Percentiles rank a stretch among this genome's conserved stretches.
Conservation (phyloP, 2,113 vertebrate species). For the Bucco capensis region DNA sequence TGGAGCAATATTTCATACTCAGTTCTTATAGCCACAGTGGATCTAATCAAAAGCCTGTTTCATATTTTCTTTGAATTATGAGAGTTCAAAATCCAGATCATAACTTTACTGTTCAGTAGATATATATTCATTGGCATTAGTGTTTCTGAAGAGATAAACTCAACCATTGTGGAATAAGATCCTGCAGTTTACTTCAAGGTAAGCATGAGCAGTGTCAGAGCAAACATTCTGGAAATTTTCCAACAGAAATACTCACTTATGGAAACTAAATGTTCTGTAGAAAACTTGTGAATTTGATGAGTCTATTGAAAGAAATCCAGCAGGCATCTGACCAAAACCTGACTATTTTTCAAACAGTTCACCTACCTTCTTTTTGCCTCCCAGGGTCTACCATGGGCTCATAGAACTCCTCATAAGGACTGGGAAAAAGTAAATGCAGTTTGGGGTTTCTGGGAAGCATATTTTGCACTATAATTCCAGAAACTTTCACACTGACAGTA, state of each 20-base stretch:
- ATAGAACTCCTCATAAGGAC: background rate
- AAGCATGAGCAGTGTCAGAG: background rate
- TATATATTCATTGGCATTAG: slow-evolving; percentile 4
- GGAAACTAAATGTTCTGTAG: background rate
- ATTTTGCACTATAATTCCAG: background rate
- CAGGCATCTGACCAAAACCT: background rate
- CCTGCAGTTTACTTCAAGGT: slow-evolving; percentile 1
- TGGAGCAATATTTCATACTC: background rate
- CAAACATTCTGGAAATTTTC: slow-evolving; percentile 10
- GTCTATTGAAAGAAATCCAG: slow-evolving; percentile 9
- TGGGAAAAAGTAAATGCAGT: background rate
- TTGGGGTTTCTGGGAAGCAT: background rate
- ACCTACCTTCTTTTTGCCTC: background rate
- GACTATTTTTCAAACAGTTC: background rate
- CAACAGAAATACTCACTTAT: background rate
- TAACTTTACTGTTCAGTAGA: slow-evolving; percentile 4
- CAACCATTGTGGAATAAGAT: background rate
- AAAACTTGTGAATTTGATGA: slow-evolving; percentile 19
- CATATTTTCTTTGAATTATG: slow-evolving; percentile 37
- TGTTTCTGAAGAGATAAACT: slow-evolving; percentile 21
- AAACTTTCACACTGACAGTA: background rate
- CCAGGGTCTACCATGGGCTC: background rate
- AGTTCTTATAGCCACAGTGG: background rate
- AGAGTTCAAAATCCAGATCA: slow-evolving; percentile 2
- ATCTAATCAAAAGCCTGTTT: slow-evolving; percentile 30